Conservation (phyloP, 2,797 vertebrate species). For the Channallabes apus region DNA sequence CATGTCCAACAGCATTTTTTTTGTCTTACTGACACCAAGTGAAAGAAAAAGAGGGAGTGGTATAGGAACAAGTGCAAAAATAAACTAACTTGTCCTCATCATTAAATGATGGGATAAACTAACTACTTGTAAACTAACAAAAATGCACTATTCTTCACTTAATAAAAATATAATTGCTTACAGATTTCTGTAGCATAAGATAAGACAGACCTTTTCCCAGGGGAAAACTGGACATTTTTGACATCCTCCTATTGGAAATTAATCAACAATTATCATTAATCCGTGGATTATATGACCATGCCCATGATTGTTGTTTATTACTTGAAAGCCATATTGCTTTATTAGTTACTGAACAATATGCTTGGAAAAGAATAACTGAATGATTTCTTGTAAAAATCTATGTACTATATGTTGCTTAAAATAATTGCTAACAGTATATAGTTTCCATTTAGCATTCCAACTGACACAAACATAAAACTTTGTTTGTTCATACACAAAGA, state of each 20-base stretch:
- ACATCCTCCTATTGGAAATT: background rate
- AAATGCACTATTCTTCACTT: background rate
- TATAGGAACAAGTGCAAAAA: background rate
- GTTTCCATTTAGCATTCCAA: background rate
- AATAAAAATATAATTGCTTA: background rate
- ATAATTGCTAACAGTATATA: background rate
- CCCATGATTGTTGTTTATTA: background rate
- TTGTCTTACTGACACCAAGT: background rate
- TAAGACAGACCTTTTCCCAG: background rate
- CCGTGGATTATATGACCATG: background rate
- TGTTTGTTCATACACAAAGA: background rate
- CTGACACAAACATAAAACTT: background rate
- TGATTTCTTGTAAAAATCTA: background rate
- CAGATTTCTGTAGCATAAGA: background rate
- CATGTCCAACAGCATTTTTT: background rate
- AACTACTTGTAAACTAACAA: background rate
- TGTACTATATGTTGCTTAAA: background rate
- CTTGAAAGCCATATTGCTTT: background rate
- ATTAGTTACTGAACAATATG: background rate
- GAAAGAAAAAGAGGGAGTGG: background rate
- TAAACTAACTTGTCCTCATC: background rate
- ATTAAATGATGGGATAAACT: background rate
- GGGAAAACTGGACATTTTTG: background rate
- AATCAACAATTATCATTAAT: background rate
- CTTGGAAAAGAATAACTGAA: background rate